These are phyloP conservation scores for Epizoanthus fatuus DNA, from an alignment of 92 coral and sea anemone species.

Conservation along the genomic window DNA sequence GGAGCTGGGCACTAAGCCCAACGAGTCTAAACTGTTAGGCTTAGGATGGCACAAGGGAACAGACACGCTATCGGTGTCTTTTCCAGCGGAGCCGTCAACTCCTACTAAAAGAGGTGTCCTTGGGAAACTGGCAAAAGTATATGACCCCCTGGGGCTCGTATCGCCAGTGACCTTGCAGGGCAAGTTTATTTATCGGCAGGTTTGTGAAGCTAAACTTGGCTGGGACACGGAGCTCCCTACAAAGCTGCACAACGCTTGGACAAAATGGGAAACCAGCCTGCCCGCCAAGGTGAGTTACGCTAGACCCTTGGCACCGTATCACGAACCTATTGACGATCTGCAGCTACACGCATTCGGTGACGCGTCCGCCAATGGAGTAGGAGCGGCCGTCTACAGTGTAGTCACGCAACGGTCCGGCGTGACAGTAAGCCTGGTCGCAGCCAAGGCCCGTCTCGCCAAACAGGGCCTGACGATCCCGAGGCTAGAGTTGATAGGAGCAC, in stretches of 20 bases:
- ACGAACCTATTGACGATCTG: neutral
- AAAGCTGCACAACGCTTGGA: too few species aligned
- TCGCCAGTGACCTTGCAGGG: neutral
- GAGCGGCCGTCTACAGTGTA: neutral
- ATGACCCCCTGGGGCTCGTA: neutral
- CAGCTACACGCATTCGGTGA: neutral
- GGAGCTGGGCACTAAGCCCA: neutral
- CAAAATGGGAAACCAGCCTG: too few species aligned
- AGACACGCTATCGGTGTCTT: too few species aligned
- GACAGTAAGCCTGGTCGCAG: neutral
- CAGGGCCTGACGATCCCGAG: conserved; percentile 26
- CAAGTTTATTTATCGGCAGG: too few species aligned
- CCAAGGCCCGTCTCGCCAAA: neutral
- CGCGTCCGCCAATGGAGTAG: neutral
- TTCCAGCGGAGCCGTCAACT: neutral
- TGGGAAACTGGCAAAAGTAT: neutral
- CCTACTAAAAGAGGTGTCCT: too few species aligned
- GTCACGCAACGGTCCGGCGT: neutral
- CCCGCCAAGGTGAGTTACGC: too few species aligned
- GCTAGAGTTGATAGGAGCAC: neutral
- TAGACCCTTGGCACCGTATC: neutral
- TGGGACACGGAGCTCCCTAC: too few species aligned
- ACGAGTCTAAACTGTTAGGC: neutral
- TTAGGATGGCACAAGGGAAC: neutral
- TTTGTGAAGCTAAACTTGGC: too few species aligned